Base-by-base conservation (phyloP, 2,113 vertebrate species). In the Oryzias javanicus region DNA sequence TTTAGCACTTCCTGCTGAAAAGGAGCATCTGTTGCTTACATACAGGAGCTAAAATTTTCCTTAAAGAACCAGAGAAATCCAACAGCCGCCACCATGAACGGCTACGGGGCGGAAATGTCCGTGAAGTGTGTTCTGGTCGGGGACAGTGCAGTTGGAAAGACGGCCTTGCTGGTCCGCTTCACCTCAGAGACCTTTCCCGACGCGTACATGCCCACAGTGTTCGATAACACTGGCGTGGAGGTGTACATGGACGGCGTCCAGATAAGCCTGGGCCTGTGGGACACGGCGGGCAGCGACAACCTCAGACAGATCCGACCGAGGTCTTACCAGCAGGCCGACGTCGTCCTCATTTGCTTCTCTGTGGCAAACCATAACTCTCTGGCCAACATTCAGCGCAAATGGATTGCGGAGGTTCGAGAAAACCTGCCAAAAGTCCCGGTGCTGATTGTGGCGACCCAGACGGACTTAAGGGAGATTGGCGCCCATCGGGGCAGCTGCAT, bases 151-250 rank as follows among this genome's bases (percentile, higher is more conserved):
- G 96, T 99, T 25, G 97, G 97, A 3, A 99, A 99, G 78, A 98
- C 97, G 0, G 93, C 96, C 0, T 88, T 99, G 19, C 69, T 99
- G 82, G 94, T 99, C 24, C 94, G 96, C 64, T 99, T 99, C 82
- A 97, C 95, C 46, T 96, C 96, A 0, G 96, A 98, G 88, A 97
- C 95, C 7, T 99, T 97, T 74, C 97, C 95, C 0, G 97, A 98
- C 17, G 60, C 82, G 52, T 99, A 99, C 78, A 94, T 87, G 83
- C 96, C 97, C 44, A 98, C 97, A 0, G 94, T 99, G n/a, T 99
- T 97, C 5, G 95, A 99, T 56, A 99, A 97, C 70, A 97, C 95
- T 0, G 97, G 97, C 0, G 95, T 98, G 35, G 95, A 99, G 0
- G 96, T 99, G 44, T 97, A 94, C 88, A 94, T 98, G 95, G 97